Evolutionary conservation across 1,140 invertebrate genomes (phyloP).

Genomic region (Watersipora subatra): DNA sequence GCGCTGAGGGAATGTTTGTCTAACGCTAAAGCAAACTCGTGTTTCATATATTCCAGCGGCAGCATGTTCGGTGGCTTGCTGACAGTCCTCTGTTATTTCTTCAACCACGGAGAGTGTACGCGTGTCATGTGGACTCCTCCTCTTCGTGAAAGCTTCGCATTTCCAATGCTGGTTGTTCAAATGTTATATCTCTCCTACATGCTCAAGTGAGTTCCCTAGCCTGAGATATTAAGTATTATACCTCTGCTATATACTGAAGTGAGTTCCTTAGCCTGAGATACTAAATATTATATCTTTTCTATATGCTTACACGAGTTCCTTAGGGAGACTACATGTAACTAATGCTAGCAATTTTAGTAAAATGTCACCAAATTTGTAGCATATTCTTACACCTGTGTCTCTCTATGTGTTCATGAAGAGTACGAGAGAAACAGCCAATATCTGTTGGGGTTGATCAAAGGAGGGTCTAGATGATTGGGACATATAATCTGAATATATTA

Average conservation of each 20-base stretch:
- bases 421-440: no score
- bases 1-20: no score
- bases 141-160: slow-evolving; percentile 65
- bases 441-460: no score
- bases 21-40: no score
- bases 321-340: background rate
- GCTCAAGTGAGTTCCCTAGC: slow-evolving; percentile 32
- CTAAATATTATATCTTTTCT: background rate
- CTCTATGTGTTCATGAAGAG: no score
- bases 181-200: slow-evolving; percentile 38
- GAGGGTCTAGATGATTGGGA: no score
- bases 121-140: slow-evolving; percentile 72
- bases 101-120: slow-evolving; percentile 62
- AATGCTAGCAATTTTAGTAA: no score
- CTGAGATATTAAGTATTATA: background rate
- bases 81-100: slow-evolving; percentile 55
- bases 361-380: no score
- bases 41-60: no score
- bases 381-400: no score
- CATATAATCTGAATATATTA: no score
- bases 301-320: background rate
- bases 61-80: slow-evolving; percentile 56
- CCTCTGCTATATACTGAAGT: background rate
- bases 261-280: background rate
- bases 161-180: slow-evolving; percentile 50